Evolutionary conservation across 2,113 vertebrate genomes (phyloP).

Genomic region (Oncorhynchus nerka): DNA sequence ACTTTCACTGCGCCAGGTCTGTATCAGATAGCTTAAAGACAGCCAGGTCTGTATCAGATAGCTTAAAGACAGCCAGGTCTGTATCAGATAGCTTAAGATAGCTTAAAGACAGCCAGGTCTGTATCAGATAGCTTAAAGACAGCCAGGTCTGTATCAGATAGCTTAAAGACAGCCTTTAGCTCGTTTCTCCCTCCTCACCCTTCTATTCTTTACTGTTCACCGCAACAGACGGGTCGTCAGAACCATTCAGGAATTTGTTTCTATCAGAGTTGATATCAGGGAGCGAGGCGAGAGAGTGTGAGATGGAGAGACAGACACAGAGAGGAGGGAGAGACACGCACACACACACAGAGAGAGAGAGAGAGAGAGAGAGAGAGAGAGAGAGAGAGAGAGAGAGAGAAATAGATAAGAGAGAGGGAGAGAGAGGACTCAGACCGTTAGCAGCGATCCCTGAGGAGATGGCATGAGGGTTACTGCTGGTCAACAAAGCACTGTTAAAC

Average conservation of each 20-base stretch:
- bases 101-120: too few relatives aligned
- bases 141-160: too few relatives aligned
- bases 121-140: too few relatives aligned
- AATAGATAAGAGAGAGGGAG: not conserved
- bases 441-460: not conserved
- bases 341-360: not conserved
- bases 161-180: too few relatives aligned
- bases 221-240: not conserved
- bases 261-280: not conserved
- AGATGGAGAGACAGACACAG: not conserved
- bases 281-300: not conserved
- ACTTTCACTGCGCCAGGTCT: not conserved
- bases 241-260: not conserved
- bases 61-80: too few relatives aligned
- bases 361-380: not conserved
- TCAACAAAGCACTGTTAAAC: not conserved
- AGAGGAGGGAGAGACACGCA: not conserved
- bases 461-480: not conserved
- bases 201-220: not conserved
- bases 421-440: not conserved
- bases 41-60: too few relatives aligned
- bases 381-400: not conserved
- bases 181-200: not conserved
- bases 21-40: not conserved
- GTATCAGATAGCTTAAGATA: too few relatives aligned